Evolutionary conservation across 2,797 vertebrate genomes (phyloP).

Genomic region (Decapterus maruadsi): DNA sequence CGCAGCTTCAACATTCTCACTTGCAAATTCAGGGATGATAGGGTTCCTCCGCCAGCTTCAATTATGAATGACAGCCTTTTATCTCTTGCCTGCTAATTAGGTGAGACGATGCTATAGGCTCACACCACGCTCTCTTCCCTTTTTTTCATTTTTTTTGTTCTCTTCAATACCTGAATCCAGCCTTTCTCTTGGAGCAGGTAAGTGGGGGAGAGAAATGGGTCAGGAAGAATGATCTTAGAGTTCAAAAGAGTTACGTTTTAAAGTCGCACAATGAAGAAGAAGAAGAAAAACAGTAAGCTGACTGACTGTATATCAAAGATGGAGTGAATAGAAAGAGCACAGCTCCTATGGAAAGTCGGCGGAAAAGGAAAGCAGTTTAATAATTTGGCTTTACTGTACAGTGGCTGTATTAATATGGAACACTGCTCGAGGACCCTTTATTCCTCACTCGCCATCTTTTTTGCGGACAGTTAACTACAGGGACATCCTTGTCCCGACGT

Average conservation of each 20-base stretch:
- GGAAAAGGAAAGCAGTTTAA: slow-evolving; percentile 33
- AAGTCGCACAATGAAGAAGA: slow-evolving; percentile 30
- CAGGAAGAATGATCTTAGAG: slow-evolving; percentile 51
- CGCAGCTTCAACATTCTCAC: slow-evolving; percentile 74
- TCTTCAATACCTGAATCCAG: slow-evolving; percentile 64
- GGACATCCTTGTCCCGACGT: slow-evolving; percentile 28
- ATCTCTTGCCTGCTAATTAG: slow-evolving; percentile 84
- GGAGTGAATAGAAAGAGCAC: background rate
- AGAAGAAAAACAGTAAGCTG: slow-evolving; percentile 26
- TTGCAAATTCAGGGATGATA: slow-evolving; percentile 83
- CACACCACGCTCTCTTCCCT: slow-evolving; percentile 36
- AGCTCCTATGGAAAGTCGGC: slow-evolving; percentile 25
- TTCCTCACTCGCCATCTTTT: slow-evolving; percentile 15
- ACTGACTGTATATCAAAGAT: slow-evolving; percentile 27
- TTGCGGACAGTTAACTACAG: slow-evolving; percentile 8
- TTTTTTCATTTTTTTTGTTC: slow-evolving; percentile 39
- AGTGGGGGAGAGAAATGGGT: slow-evolving; percentile 47
- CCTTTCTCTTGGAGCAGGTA: slow-evolving; percentile 44
- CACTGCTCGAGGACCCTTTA: slow-evolving; percentile 27
- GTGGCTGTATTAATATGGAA: slow-evolving; percentile 50
- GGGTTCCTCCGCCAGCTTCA: slow-evolving; percentile 79
- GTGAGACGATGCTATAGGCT: slow-evolving; percentile 69
- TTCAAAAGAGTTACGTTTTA: slow-evolving; percentile 58
- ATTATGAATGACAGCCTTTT: slow-evolving; percentile 87
- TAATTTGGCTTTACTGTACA: slow-evolving; percentile 39